phyloP scores from a whole-genome alignment of 2,888 invertebrate genomes.

The Ametastegia equiseti region DNA sequence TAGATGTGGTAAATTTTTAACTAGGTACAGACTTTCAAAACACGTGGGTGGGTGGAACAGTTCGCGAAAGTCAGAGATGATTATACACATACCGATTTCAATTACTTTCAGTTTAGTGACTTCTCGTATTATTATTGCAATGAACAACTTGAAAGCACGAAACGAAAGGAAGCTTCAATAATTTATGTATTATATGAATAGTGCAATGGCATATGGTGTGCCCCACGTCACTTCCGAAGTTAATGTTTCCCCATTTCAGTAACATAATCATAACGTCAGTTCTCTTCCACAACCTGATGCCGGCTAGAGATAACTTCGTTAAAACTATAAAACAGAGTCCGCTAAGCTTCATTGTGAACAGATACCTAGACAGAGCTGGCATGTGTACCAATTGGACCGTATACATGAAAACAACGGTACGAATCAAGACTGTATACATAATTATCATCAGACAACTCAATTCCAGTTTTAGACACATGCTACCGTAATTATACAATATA shows the following conservation, averaged over 20 bases:
- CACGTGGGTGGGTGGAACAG: not conserved
- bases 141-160: not conserved
- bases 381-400: not conserved
- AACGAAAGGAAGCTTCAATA: not conserved
- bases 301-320: not conserved
- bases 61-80: conserved; percentile 31
- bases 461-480: not conserved
- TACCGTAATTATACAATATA: not conserved
- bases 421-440: not conserved
- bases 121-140: conserved; percentile 3
- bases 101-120: not conserved
- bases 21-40: not conserved
- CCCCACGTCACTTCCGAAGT: not conserved
- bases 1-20: not conserved
- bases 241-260: conserved; percentile 10
- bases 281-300: not conserved
- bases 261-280: conserved; percentile 8
- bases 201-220: not conserved
- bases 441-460: not conserved
- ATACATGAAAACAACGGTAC: not conserved
- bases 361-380: not conserved
- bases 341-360: not conserved
- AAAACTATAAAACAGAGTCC: not conserved
- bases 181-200: not conserved
- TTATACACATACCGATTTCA: conserved; percentile 13